Conservation (phyloP, 1,140 invertebrate species). For the Ceratosolen fusciceps region DNA sequence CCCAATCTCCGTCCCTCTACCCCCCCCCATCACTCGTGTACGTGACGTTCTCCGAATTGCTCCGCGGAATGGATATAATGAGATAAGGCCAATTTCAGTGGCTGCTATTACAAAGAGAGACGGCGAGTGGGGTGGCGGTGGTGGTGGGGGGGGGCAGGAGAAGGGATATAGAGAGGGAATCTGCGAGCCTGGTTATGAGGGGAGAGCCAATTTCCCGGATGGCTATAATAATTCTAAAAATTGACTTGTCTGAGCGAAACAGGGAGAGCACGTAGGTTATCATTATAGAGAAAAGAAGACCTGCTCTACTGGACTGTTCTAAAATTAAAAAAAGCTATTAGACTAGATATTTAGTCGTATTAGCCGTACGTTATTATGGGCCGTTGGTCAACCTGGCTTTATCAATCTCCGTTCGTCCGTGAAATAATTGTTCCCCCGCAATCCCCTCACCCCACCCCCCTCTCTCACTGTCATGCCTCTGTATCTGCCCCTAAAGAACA, state of each 20-base stretch:
- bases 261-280: background rate
- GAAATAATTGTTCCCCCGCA: no score
- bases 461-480: no score
- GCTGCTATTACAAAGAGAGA: background rate
- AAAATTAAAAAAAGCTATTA: background rate
- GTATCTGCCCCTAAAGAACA: no score
- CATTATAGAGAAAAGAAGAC: background rate
- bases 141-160: no score
- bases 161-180: background rate
- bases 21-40: background rate
- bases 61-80: background rate
- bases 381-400: no score
- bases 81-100: background rate
- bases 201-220: background rate
- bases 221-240: slow-evolving; percentile 1
- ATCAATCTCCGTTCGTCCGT: no score
- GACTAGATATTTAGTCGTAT: no score
- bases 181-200: background rate
- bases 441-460: no score
- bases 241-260: background rate
- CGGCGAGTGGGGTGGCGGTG: background rate
- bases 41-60: background rate
- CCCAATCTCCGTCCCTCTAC: background rate
- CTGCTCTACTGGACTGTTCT: background rate
- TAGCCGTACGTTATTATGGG: no score